Conservation (phyloP, 2,113 vertebrate genomes). For the Zosterops pallidus region DNA sequence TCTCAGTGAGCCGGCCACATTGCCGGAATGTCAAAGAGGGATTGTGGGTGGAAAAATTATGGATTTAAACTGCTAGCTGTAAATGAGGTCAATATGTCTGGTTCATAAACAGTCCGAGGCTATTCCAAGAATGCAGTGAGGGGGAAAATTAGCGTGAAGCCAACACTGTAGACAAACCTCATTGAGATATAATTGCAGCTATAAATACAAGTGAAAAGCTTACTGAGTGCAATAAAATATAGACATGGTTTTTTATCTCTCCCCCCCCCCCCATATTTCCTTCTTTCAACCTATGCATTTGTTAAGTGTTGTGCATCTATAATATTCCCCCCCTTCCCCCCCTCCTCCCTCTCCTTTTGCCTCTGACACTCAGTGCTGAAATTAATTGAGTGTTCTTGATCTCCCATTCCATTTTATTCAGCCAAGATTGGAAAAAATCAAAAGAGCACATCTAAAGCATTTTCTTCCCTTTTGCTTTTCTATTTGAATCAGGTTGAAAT, state of each 20-base stretch:
- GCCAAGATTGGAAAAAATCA: slow-evolving; percentile 81
- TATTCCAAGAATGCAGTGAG: slow-evolving; percentile 90
- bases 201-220: slow-evolving; percentile 88
- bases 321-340: slow-evolving; percentile 22
- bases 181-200: slow-evolving; percentile 92
- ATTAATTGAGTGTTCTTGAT: slow-evolving; percentile 85
- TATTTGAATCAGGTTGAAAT: slow-evolving; percentile 82
- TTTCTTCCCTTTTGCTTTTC: slow-evolving; percentile 78
- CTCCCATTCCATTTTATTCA: slow-evolving; percentile 83
- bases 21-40: slow-evolving; percentile 87
- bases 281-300: slow-evolving; percentile 81
- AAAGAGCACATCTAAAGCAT: slow-evolving; percentile 83
- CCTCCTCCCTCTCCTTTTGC: slow-evolving; percentile 61
- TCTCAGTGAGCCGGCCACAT: slow-evolving; percentile 87
- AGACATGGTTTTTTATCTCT: slow-evolving; percentile 76
- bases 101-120: slow-evolving; percentile 96
- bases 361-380: slow-evolving; percentile 79
- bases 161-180: slow-evolving; percentile 90
- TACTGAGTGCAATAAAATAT: slow-evolving; percentile 84
- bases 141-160: slow-evolving; percentile 93
- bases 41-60: slow-evolving; percentile 90
- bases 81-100: slow-evolving; percentile 97
- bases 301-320: slow-evolving; percentile 79
- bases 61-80: slow-evolving; percentile 91
- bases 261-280: slow-evolving; percentile 43